A percentile compares a stretch with the other conserved stretches of the same genome.
These are phyloP conservation scores for Rhinogobius similis DNA, from an alignment of 2,113 vertebrate species.

Conservation along the genomic window DNA sequence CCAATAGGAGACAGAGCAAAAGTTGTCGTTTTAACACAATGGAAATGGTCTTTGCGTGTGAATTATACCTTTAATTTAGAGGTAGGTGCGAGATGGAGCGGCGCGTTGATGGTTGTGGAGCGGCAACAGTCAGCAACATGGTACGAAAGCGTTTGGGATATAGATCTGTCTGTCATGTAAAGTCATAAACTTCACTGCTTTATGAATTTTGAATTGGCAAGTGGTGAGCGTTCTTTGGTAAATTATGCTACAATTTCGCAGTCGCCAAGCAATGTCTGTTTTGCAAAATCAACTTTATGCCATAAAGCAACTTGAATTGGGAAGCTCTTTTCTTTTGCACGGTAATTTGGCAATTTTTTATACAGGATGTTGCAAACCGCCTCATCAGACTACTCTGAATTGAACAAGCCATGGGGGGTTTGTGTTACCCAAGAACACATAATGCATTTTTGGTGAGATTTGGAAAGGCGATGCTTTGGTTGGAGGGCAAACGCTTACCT, in stretches of 20 bases:
- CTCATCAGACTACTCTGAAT: background rate
- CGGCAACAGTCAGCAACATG: slow-evolving; percentile 8
- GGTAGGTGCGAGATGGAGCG: background rate
- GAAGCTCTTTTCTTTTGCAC: background rate
- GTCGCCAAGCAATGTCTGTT: background rate
- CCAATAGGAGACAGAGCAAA: slow-evolving; percentile 18
- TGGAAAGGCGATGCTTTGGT: background rate
- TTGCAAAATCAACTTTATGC: background rate
- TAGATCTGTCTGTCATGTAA: slow-evolving; percentile 7
- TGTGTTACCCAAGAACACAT: background rate
- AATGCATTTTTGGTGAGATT: background rate
- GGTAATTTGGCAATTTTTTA: background rate
- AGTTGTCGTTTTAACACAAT: slow-evolving; percentile 10
- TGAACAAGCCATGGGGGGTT: background rate
- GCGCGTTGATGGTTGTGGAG: background rate
- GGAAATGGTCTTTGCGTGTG: slow-evolving; percentile 17
- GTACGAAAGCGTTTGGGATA: background rate
- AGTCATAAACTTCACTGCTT: background rate
- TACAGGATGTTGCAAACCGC: background rate
- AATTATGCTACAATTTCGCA: background rate
- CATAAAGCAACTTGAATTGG: background rate
- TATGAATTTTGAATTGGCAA: background rate
- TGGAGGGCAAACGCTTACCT: background rate
- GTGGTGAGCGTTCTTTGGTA: background rate
- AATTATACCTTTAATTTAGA: slow-evolving; percentile 36